Percentiles rank a stretch among this genome's conserved stretches.
These are phyloP conservation scores for Furnarius figulus DNA, from an alignment of 2,113 vertebrate genomes.

Conservation along the genomic window DNA sequence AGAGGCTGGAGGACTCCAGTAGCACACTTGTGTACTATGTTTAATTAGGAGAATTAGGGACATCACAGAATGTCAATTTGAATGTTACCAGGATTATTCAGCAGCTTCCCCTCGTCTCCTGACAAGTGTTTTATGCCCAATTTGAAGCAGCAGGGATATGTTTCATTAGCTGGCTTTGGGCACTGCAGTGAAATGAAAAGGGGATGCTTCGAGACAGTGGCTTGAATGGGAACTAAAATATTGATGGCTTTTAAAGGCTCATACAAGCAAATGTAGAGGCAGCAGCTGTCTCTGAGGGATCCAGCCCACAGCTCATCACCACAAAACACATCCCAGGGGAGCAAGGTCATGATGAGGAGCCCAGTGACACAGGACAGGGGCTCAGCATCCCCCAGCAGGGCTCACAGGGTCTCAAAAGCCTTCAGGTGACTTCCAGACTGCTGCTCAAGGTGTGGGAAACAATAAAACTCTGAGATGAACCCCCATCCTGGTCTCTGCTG, in stretches of 20 bases:
- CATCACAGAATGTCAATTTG: constrained; percentile 35
- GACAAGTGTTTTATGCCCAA: constrained; percentile 31
- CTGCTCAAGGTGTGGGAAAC: background rate
- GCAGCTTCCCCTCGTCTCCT: constrained; percentile 15
- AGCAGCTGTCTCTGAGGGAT: background rate
- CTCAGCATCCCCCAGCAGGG: background rate
- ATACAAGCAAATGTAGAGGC: background rate
- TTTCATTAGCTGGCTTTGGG: constrained; percentile 38
- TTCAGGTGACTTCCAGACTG: background rate
- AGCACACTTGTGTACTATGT: background rate
- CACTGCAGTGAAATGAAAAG: constrained; percentile 11
- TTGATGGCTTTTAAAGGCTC: constrained; percentile 11
- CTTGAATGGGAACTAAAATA: constrained; percentile 25
- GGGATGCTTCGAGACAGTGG: background rate
- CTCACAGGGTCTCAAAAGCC: background rate
- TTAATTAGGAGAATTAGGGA: constrained; percentile 57
- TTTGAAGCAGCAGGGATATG: constrained; percentile 27
- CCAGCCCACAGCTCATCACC: background rate
- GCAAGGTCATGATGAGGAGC: constrained; percentile 35
- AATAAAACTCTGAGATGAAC: background rate
- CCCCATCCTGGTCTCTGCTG: background rate
- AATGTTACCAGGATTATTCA: constrained; percentile 49
- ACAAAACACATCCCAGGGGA: background rate
- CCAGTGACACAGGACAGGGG: background rate
- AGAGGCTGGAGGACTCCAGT: constrained; percentile 39